Percentiles rank a stretch among this genome's conserved stretches.
phyloP scores from a whole-genome alignment of 2,888 invertebrate species.

The Atrina japonica region DNA sequence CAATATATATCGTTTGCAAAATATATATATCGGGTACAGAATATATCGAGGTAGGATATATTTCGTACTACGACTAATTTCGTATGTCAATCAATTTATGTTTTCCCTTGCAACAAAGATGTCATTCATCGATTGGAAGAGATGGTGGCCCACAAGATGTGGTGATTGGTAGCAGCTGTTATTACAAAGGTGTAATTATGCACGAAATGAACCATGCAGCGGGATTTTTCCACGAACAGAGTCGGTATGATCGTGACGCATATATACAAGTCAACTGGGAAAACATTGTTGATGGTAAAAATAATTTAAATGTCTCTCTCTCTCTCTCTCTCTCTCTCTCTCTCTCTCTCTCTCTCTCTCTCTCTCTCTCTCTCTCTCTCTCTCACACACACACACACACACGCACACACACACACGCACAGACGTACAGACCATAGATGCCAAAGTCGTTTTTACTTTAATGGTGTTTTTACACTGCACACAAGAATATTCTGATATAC shows the following conservation, averaged over 20 bases:
- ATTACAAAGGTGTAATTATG: constrained; percentile 47
- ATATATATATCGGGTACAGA: too few species aligned
- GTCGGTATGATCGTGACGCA: constrained; percentile 44
- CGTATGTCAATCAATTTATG: too few species aligned
- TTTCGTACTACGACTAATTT: too few species aligned
- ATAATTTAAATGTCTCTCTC: too few species aligned
- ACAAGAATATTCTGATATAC: too few species aligned
- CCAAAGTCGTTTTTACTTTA: neutral
- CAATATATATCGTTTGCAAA: too few species aligned
- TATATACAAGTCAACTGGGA: constrained; percentile 49
- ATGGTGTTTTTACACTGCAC: too few species aligned
- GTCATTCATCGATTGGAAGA: constrained; percentile 49
- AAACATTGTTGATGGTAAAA: constrained; percentile 44
- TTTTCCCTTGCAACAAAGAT: constrained; percentile 21
- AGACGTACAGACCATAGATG: neutral
- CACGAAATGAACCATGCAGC: constrained; percentile 53
- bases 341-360: too few species aligned
- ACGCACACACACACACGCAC: too few species aligned
- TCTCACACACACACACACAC: too few species aligned
- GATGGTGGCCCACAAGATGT: constrained; percentile 48
- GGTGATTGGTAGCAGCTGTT: constrained; percentile 42
- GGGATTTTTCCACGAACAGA: constrained; percentile 53
- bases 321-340: neutral
- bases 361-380: too few species aligned
- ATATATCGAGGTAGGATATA: too few species aligned